Base-by-base conservation (phyloP, 2,888 invertebrate genomes). In the Cenopis cana region DNA sequence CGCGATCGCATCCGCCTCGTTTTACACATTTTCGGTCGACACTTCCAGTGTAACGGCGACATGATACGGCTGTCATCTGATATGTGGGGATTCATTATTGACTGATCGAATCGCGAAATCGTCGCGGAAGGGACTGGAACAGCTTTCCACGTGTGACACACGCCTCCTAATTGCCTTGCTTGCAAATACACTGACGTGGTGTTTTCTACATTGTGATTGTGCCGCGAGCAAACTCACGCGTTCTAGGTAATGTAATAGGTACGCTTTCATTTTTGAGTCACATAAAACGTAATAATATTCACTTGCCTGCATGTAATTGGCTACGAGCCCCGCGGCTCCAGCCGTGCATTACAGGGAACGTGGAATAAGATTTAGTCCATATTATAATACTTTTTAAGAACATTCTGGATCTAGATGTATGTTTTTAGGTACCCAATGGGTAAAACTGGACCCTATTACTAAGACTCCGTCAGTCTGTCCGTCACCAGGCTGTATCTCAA, bases 1-100 rank as follows among this genome's bases (percentile, higher is more conserved):
- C 77, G 80, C 84, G 85, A 91, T 91, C 89, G 85, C 88, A 86
- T 88, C 90, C 90, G 87, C 76, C 87, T 87, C 87, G 84, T 88
- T 89, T 84, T 77, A 78, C 78, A 81, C 83, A 82, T 81, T 77
- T 76, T 86, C 81, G 81, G 84, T 86, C 79, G 80, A 76, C 74
- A 77, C 77, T 77, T 76, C 50, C 74, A 79, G 76, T 73, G 72
- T 74, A 73, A 70, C 54, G 59, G 60, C 69, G 68, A 74, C 66
- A 50, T 55, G 66, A 41, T 60, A 71, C 66, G 55, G 66, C 71
- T 71, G 71, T 67, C 71, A 67, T 71, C 67, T 71, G 71, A 71
- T 71, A 67, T 71, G 71, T 67, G 71, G 82, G 79, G 81, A 82
- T 83, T 85, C 85, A 85, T 89, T 89, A 89, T 87, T 85, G 85